Base-by-base conservation (phyloP, 2,797 vertebrate species). In the Helicolenus hilgendorfi region DNA sequence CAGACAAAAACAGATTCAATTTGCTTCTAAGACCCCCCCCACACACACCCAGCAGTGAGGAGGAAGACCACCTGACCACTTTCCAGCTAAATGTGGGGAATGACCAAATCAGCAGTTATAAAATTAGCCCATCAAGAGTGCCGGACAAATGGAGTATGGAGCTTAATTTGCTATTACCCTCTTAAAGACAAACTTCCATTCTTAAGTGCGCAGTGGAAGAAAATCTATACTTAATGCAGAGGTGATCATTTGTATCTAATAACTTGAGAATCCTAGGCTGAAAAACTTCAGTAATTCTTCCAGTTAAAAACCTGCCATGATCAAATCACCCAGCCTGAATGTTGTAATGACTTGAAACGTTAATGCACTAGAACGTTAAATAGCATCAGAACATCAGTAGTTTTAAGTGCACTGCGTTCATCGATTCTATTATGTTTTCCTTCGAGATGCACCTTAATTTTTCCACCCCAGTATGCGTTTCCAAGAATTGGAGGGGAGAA, bases 211-310 rank as follows among this genome's bases (percentile, higher is more conserved):
- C 90, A 92, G 95, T 90, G 96, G 96, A 96, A 96, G 97, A 97
- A 98, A 98, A 98, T 98, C 97, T 97, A 98, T 98, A 98, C 97
- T 98, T 98, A 98, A 97, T 97, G 97, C 96, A 95, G 96, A 97
- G 97, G 97, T 98, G 97, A 97, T 97, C 97, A 97, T 98, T 97
- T 98, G 97, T 97, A 98, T 97, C 97, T 98, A 98, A 98, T 98
- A 98, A 97, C 96, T 97, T 96, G 94, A 95, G 96, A 97, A 98
- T 97, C 97, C 96, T 91, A 97, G 95, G 95, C 96, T 97, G 95
- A 98, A 98, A 98, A 98, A 98, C 96, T 97, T 98, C 96, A 96
- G 96, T 97, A 96, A 97, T 98, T 98, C 97, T 97, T 97, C 94
- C 96, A 97, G 97, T 98, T 97, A 97, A 98, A 98, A 97, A 97